These are phyloP conservation scores for Nephrotoma appendiculata DNA, from an alignment of 2,888 invertebrate genomes.

Conservation along the genomic window DNA sequence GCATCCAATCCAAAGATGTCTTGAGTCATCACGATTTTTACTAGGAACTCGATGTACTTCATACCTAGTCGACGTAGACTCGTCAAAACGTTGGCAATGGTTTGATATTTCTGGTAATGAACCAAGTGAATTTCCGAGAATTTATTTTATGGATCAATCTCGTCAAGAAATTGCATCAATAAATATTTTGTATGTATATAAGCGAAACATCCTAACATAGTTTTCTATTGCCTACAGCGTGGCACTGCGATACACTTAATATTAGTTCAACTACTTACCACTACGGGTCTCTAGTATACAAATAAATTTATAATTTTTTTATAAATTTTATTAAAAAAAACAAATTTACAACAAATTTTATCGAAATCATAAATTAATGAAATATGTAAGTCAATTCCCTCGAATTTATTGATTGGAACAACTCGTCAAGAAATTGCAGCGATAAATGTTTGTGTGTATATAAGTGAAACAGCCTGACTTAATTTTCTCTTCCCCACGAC, in stretches of 20 bases:
- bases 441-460: background rate
- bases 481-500: background rate
- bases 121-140: background rate
- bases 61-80: background rate
- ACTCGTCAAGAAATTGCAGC: background rate
- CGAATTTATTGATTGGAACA: background rate
- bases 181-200: background rate
- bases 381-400: background rate
- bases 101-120: background rate
- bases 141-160: background rate
- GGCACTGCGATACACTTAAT: background rate
- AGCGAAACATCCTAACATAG: background rate
- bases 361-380: background rate
- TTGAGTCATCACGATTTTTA: background rate
- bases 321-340: background rate
- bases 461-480: background rate
- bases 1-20: background rate
- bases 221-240: background rate
- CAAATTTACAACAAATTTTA: background rate
- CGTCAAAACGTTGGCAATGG: conserved; percentile 5
- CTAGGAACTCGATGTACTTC: background rate
- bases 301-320: background rate
- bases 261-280: background rate
- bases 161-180: background rate
- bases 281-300: background rate